Conservation (phyloP, 1,140 invertebrate species). For the Triops longicaudatus region DNA sequence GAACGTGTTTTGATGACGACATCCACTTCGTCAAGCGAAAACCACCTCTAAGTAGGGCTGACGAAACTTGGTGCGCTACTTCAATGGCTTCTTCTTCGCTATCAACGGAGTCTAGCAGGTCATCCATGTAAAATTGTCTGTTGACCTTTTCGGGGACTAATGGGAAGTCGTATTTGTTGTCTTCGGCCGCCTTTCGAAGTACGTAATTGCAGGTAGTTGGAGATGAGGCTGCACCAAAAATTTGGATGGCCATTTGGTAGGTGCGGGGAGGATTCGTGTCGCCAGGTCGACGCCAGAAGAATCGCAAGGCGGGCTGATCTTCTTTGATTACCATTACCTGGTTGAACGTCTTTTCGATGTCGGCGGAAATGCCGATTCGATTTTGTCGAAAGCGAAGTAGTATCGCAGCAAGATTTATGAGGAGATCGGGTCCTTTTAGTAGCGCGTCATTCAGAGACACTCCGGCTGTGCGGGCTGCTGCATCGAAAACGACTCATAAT, state of each 20-base stretch:
- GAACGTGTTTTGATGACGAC: background rate
- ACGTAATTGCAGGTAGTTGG: slow-evolving; percentile 24
- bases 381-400: slow-evolving; percentile 13
- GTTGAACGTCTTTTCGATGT: slow-evolving; percentile 25
- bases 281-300: slow-evolving; percentile 24
- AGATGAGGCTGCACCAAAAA: slow-evolving; percentile 30
- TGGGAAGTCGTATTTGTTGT: slow-evolving; percentile 17
- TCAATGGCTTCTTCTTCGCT: slow-evolving; percentile 27
- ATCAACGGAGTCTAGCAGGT: slow-evolving; percentile 24
- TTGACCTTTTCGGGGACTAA: slow-evolving; percentile 21
- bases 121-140: slow-evolving; percentile 28
- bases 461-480: background rate
- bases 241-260: slow-evolving; percentile 19
- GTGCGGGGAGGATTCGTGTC: background rate
- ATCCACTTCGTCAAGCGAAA: slow-evolving; percentile 24
- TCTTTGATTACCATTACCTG: slow-evolving; percentile 19
- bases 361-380: background rate
- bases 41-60: slow-evolving; percentile 14
- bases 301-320: slow-evolving; percentile 25
- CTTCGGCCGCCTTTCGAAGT: background rate
- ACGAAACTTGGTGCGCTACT: slow-evolving; percentile 8
- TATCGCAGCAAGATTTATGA: background rate
- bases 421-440: slow-evolving; percentile 14
- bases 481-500: slow-evolving; percentile 20
- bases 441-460: slow-evolving; percentile 8